Evolutionary conservation across 2,888 invertebrate species (phyloP).

Genomic region (Dexiosoma caninum): DNA sequence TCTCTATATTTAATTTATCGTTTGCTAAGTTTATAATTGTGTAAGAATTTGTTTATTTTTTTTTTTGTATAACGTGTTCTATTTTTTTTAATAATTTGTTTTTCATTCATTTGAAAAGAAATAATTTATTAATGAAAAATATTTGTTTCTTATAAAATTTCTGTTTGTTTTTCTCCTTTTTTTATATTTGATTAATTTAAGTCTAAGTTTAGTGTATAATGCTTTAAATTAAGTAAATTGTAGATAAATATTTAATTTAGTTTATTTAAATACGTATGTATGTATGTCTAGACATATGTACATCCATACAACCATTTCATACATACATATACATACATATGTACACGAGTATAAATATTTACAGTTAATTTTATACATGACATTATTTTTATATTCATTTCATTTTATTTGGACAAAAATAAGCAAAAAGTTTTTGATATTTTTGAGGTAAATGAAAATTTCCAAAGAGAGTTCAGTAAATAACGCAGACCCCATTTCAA

Average conservation of each 20-base stretch:
- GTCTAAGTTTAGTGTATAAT: background rate
- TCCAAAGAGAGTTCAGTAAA: background rate
- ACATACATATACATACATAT: too few species aligned
- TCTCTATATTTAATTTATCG: slow-evolving; percentile 8
- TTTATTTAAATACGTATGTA: too few species aligned
- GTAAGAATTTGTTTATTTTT: slow-evolving; percentile 10
- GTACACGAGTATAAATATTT: background rate
- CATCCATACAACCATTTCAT: background rate
- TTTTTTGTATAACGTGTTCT: too few species aligned
- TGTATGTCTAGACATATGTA: too few species aligned
- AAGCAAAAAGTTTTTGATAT: background rate
- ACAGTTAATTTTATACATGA: slow-evolving; percentile 14
- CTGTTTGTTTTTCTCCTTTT: slow-evolving; percentile 28
- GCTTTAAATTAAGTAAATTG: background rate
- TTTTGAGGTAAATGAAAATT: background rate
- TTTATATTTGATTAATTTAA: background rate
- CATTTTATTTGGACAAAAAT: background rate
- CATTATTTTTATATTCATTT: slow-evolving; percentile 17
- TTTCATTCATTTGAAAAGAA: background rate
- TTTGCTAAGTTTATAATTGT: background rate
- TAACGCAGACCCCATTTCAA: background rate
- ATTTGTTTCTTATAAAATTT: slow-evolving; percentile 6
- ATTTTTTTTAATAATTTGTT: background rate
- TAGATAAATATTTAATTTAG: slow-evolving; percentile 11
- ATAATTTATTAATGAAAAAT: background rate